Evolutionary conservation across 2,113 vertebrate genomes (phyloP).

Genomic region (Menidia beryllina): DNA sequence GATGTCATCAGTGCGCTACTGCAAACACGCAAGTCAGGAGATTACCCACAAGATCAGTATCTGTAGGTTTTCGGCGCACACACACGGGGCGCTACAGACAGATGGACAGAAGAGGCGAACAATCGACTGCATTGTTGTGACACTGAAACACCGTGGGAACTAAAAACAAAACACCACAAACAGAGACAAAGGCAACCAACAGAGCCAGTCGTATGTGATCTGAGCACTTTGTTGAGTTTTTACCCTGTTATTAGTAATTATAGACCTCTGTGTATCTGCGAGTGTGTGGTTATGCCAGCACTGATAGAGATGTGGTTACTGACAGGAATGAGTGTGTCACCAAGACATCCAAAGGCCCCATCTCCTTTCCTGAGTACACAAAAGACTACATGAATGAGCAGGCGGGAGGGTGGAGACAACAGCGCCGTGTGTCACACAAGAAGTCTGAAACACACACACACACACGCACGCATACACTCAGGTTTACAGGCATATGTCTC

Average conservation of each 20-base stretch:
- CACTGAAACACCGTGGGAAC: constrained; percentile 73
- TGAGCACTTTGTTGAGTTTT: constrained; percentile 29
- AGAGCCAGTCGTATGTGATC: constrained; percentile 45
- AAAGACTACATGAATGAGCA: constrained; percentile 69
- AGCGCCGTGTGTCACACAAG: constrained; percentile 40
- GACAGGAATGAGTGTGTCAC: constrained; percentile 36
- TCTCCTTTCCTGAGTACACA: constrained; percentile 33
- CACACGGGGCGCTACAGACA: constrained; percentile 19
- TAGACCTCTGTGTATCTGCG: constrained; percentile 5
- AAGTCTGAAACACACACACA: constrained; percentile 37
- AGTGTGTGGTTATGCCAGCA: constrained; percentile 1
- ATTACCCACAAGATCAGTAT: constrained; percentile 39
- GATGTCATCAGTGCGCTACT: constrained; percentile 67
- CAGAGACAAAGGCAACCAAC: constrained; percentile 54
- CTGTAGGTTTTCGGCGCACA: constrained; percentile 23
- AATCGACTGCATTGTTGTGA: constrained; percentile 69
- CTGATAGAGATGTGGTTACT: constrained; percentile 40
- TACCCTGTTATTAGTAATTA: constrained; percentile 55
- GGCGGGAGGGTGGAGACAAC: constrained; percentile 60
- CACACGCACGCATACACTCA: no score
- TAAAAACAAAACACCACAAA: constrained; percentile 15
- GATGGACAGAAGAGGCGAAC: constrained; percentile 62
- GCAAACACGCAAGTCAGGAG: constrained; percentile 48
- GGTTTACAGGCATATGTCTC: constrained; percentile 60
- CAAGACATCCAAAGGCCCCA: constrained; percentile 27